Evolutionary conservation across 1,140 invertebrate genomes (phyloP), one percentile per base, ranked within the genome.

Genomic region (Teleogryllus occipitalis): DNA sequence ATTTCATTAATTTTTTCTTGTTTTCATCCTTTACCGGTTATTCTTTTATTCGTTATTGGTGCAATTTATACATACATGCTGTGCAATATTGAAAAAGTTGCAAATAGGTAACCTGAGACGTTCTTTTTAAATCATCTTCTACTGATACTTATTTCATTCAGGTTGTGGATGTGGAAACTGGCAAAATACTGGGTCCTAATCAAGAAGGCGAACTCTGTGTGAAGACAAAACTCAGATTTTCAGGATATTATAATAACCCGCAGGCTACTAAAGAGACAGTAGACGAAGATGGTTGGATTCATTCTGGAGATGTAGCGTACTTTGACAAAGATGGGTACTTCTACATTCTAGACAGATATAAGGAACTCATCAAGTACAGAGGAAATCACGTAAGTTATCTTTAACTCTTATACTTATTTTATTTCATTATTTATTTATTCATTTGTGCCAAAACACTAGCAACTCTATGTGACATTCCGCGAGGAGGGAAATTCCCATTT

Each of bases 361-460:
- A 94, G 81, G 92, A 94, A 84, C 86, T 94, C 21, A 92, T 95
- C 79, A 95, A 95, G 84, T 94, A 91, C 76, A 90, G 89, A 84
- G 89, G 88, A 72, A 85, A 87, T 75, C 89, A 90, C 81, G 87
- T 89, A 84, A 49, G 18, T 8, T 39, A 12, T 27, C 14, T 3
- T 18, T 47, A 18, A 18, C 1, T 76, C 22, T 39, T 76, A 46
- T 18, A 76, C 12, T 4, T 46, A 18, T 15, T 39, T 39, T 5
- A 39, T 39, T n/a, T n/a, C n/a, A n/a, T n/a, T n/a, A n/a, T n/a
- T 39, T 39, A 39, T 39, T 39, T 39, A 39, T 39, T 39, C 5
- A 39, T 39, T 39, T 39, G 27, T 39, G 27, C 27, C 27, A 39
- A 39, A 39, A 39, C 5, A 39, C 27, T 39, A 39, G 27, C 5